These are phyloP conservation scores for Neotoxoptera formosana DNA, from an alignment of 1,140 invertebrate species.

Conservation along the genomic window DNA sequence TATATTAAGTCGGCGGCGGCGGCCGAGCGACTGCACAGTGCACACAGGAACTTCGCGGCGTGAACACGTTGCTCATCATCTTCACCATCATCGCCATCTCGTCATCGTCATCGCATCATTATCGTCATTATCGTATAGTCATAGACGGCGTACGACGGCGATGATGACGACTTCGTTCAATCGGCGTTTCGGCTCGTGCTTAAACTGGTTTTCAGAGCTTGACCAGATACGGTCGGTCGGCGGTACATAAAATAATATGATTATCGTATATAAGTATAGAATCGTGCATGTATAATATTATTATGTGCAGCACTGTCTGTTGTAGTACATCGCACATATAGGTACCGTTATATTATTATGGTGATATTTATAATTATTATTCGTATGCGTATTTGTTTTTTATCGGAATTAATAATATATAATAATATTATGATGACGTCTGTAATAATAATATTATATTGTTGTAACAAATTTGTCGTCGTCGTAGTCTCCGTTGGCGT, in stretches of 20 bases:
- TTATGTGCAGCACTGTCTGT: not conserved
- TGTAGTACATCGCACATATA: not conserved
- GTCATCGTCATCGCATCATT: not conserved
- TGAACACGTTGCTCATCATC: not conserved
- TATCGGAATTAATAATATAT: not conserved
- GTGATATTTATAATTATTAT: not conserved
- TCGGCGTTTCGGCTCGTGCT: not conserved
- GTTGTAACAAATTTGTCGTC: not conserved
- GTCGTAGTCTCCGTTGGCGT: not conserved
- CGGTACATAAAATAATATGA: not conserved
- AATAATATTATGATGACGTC: not conserved
- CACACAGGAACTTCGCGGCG: not conserved
- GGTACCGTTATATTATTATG: not conserved
- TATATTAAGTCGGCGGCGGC: not conserved
- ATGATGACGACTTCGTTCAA: not conserved
- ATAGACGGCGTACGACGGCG: not conserved
- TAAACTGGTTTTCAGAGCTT: conserved; percentile 47
- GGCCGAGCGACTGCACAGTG: no score
- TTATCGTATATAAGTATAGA: no score
- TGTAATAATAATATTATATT: not conserved
- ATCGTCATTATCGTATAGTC: not conserved
- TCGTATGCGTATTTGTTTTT: not conserved
- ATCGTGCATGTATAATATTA: not conserved
- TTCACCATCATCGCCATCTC: not conserved
- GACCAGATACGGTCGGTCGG: conserved; percentile 23